Base-by-base conservation (phyloP, 2,888 invertebrate species). In the Dorcus hopei region DNA sequence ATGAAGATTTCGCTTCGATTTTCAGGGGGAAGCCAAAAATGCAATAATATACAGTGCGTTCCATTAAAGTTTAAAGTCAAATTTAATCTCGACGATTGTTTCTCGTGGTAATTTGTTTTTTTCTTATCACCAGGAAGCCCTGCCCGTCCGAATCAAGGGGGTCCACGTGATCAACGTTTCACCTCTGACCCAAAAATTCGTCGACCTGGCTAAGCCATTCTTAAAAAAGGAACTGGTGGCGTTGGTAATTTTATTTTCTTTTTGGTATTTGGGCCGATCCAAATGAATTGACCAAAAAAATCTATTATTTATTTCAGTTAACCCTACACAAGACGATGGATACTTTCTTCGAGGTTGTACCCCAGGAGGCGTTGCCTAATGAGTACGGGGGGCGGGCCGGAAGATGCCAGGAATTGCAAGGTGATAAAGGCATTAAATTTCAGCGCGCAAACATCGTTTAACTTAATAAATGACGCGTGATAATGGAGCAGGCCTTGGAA, bases 101-200 rank as follows among this genome's bases (percentile, higher is more conserved):
- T 19, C 19, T 19, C 2, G 19, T 19, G 3, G 26, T 33, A 33
- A 33, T 6, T 33, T 33, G 7, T 38, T 49, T 47, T 16, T 19
- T 47, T 47, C 14, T 14, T 16, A 16, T 2, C 19, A n/a, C 19
- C 9, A 59, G 59, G 59, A 90, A 74, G 87, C 83, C 19, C 81
- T 87, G 77, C 81, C 89, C 1, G 81, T 87, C 2, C 83, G 86
- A 45, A 74, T 89, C 2, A 84, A 85, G 66, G 86, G 82, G 1
- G 78, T 90, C 2, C 88, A 89, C 70, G 87, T 89, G 61, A 74
- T 87, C 57, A 89, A 87, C 69, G 85, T 87, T 0, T 84, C 86
- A 0, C 79, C 82, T 1, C 85, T 88, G 63, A 84, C 89, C 80
- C 89, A 89, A 68, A 84, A 84, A 65, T 72, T 90, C 58, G 73